These are phyloP conservation scores for Perodicticus potto DNA, from an alignment of 2,797 vertebrate genomes.

Conservation along the genomic window DNA sequence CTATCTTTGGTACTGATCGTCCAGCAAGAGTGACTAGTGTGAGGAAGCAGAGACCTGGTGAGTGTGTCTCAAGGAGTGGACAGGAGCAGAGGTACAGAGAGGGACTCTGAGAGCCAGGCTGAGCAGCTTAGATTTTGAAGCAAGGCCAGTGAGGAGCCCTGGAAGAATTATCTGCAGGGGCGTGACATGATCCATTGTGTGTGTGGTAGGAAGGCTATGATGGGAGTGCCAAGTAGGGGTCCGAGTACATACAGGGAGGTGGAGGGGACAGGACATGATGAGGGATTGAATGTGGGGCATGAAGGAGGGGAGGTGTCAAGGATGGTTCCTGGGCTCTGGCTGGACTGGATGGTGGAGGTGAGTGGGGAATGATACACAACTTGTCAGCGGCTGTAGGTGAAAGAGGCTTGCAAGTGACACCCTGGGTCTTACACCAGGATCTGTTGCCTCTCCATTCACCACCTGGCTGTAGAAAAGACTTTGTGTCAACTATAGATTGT, in stretches of 20 bases:
- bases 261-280: background rate
- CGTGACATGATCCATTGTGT: background rate
- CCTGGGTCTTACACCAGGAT: background rate
- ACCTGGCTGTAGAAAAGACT: background rate
- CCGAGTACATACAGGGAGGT: background rate
- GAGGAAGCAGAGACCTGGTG: slow-evolving; percentile 61
- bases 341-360: slow-evolving; percentile 9
- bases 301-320: background rate
- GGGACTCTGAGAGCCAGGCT: background rate
- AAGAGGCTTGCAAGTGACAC: background rate
- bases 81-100: background rate
- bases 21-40: slow-evolving; percentile 70
- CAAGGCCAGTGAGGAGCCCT: background rate
- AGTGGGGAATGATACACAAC: background rate
- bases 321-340: background rate
- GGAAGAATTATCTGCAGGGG: background rate
- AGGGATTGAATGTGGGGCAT: background rate
- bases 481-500: background rate
- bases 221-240: background rate
- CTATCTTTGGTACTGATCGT: slow-evolving; percentile 56
- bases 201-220: fast-evolving
- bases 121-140: background rate
- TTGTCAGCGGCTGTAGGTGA: slow-evolving; percentile 52
- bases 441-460: background rate
- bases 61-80: slow-evolving; percentile 10